Evolutionary conservation across 2,797 vertebrate genomes (phyloP), one percentile per base, ranked within the genome.

Genomic region (Aplochiton taeniatus): DNA sequence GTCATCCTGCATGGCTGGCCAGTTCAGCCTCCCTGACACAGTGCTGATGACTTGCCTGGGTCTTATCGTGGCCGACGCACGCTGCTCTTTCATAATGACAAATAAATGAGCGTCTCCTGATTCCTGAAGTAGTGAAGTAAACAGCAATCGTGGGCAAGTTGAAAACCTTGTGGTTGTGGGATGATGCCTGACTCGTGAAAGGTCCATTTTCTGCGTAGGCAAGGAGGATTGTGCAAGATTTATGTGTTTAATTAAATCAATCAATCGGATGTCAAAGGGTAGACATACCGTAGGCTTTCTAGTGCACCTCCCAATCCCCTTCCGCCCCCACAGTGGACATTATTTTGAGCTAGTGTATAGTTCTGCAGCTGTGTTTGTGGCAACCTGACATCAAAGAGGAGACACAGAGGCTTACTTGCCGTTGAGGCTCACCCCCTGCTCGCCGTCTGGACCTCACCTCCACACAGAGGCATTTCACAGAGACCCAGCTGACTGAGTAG

Each of bases 171-270:
- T 5, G 63, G 65, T 66, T 56, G 14, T 59, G 45, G 44, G 16
- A 64, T 66, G 66, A 64, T 49, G 47, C 48, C n/a, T 41, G 58
- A 63, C 16, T 31, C 62, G 55, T 48, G 31, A 59, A 63, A 70
- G 61, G 61, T 58, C 76, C 51, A 66, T 58, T 60, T 81, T 17
- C 57, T 6, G 17, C 57, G 71, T 58, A 65, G 70, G 69, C 43
- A 55, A 50, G 51, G 58, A 42, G 19, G 12, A n/a, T 62, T 58
- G 70, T 68, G 65, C 55, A 49, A 65, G 77, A 90, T 78, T 70
- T 78, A 87, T 79, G 73, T 67, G 69, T 81, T 80, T 83, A 77
- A 89, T 88, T 87, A 80, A 77, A 67, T 72, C 64, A 82, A 86
- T 79, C 78, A 31, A 85, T 80, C 68, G 70, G 46, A 66, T 73